Evolutionary conservation across 2,113 vertebrate species (phyloP), one percentile per base, ranked within the genome.

Genomic region (Marmota flaviventris): DNA sequence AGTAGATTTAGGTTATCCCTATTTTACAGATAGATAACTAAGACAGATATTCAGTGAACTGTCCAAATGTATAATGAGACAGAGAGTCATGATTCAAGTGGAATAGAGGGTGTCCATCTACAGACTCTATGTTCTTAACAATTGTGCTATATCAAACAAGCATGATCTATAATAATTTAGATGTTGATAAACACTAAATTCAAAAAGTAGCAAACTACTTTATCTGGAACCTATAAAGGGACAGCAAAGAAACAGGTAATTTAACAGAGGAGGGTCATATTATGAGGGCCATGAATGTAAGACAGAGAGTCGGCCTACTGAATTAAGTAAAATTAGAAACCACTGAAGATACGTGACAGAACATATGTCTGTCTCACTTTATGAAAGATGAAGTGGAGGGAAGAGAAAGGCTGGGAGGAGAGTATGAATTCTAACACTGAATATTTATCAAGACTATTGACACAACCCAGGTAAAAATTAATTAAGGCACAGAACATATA

Each of bases 371-470:
- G 16, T 7, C 58, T 94, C 76, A 75, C 39, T 93, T 58, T 85
- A 88, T 72, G 78, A 69, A 95, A n/a, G 70, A 86, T 76, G 2
- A 94, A 87, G 8, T 85, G 22, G 63, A 78, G 48, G 83, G 22
- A 94, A 29, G 37, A 77, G 22, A 85, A 25, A 90, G 42, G 51
- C 58, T 39, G 67, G 10, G 32, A 91, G 18, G 89, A 13, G 25
- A 48, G 58, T 48, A 85, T 89, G 29, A 63, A 56, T 58, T 67
- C 82, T 67, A 91, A 37, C 22, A 82, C 17, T 82, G 10, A 95
- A 93, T 11, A 94, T 85, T 95, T 85, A 83, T 90, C 79, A 88
- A 91, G 73, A 95, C n/a, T 94, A 91, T 0, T 97, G 61, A n/a
- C 32, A 81, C 5, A 87, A 39, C 27, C 34, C 61, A 75, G 37